phyloP scores from a whole-genome alignment of 53 echinoderm and acorn worm species.

The Holothuria scabra region DNA sequence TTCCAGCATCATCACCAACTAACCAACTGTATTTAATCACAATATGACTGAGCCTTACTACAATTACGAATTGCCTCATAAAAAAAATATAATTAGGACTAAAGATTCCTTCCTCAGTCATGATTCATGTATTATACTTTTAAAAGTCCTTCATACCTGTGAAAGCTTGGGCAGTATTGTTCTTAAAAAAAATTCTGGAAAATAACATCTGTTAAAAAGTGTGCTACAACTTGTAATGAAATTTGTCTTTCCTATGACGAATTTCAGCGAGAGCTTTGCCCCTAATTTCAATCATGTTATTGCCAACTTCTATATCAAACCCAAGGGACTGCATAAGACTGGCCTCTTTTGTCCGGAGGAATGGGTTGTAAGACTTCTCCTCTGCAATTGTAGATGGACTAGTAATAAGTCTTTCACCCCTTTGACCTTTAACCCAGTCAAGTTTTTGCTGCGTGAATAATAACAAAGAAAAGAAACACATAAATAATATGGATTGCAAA shows the following conservation, averaged over 20 bases:
- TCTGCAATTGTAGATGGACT: conserved; percentile 83
- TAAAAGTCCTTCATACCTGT: too few relatives aligned
- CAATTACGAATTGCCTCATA: too few relatives aligned
- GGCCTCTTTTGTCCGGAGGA: conserved; percentile 71
- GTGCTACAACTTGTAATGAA: conserved; percentile 70
- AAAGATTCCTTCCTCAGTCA: too few relatives aligned
- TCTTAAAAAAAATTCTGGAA: too few relatives aligned
- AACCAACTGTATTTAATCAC: too few relatives aligned
- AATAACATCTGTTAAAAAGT: neutral
- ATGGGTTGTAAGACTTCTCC: conserved; percentile 93
- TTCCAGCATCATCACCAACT: too few relatives aligned
- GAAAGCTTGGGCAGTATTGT: too few relatives aligned
- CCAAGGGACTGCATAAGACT: conserved; percentile 53
- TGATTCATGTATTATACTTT: too few relatives aligned
- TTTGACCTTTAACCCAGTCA: conserved; percentile 77
- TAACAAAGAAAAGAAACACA: neutral
- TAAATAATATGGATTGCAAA: too few relatives aligned
- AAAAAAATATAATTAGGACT: too few relatives aligned
- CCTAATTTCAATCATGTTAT: conserved; percentile 54
- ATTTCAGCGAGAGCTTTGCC: conserved; percentile 67
- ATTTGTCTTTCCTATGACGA: conserved; percentile 77
- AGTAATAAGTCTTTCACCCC: conserved; percentile 78
- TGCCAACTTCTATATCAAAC: conserved; percentile 30
- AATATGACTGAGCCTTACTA: too few relatives aligned
- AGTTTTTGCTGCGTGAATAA: conserved; percentile 54